phyloP scores from a whole-genome alignment of 1,140 invertebrate genomes.

The Pseudomyrmex pallidus region DNA sequence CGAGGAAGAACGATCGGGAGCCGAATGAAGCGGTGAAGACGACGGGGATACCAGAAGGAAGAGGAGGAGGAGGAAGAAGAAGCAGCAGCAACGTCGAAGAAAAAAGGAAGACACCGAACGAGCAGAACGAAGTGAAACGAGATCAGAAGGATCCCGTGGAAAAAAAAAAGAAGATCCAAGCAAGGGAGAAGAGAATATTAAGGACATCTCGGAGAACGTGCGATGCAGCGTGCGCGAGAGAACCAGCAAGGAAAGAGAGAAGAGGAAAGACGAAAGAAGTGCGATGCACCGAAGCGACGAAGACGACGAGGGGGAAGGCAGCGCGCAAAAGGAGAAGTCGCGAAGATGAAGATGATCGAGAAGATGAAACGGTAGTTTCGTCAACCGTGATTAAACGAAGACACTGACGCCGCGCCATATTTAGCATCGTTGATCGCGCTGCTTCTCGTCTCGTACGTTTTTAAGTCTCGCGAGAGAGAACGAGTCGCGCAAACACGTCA shows the following conservation, averaged over 20 bases:
- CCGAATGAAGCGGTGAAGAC: slow-evolving; percentile 42
- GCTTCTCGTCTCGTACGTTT: slow-evolving; percentile 11
- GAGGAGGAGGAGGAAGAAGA: slow-evolving; percentile 46
- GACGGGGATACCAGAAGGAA: slow-evolving; percentile 5
- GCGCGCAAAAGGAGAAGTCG: slow-evolving; percentile 26
- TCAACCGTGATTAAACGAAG: slow-evolving; percentile 61
- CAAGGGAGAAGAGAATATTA: slow-evolving; percentile 22
- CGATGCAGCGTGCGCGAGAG: slow-evolving; percentile 2
- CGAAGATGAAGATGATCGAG: slow-evolving; percentile 55
- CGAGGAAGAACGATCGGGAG: slow-evolving; percentile 40
- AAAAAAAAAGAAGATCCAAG: slow-evolving; percentile 35
- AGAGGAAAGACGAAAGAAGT: neutral
- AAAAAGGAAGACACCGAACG: neutral
- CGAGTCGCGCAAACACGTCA: neutral
- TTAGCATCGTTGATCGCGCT: slow-evolving; percentile 47
- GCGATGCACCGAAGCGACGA: slow-evolving; percentile 40
- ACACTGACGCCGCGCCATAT: slow-evolving; percentile 46
- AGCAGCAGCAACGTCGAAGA: neutral
- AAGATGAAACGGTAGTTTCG: slow-evolving; percentile 60
- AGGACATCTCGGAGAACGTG: neutral
- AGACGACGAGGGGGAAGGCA: slow-evolving; percentile 24
- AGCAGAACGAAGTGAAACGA: slow-evolving; percentile 31
- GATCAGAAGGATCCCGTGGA: slow-evolving; percentile 38
- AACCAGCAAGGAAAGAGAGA: neutral
- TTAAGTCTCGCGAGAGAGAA: slow-evolving; percentile 9